Evolutionary conservation across 2,888 invertebrate genomes (phyloP), one percentile per base, ranked within the genome.

Genomic region (Phania funesta): DNA sequence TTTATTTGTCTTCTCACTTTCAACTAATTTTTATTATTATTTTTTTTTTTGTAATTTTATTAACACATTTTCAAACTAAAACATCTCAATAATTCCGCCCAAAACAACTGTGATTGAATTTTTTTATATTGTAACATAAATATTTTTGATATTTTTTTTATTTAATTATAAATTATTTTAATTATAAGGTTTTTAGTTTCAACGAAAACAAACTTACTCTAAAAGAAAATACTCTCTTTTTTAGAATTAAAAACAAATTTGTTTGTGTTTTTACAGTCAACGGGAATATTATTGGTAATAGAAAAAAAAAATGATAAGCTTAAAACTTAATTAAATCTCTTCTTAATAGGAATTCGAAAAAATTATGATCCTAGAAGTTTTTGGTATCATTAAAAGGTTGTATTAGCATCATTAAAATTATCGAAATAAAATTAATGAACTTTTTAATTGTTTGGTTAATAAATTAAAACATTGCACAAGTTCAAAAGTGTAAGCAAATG

Each of bases 91-190:
- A 89, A 88, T 87, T 89, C 89, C 89, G 89, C 89, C 89, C 89
- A 89, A 82, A 88, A 89, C 87, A 89, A 89, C 89, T 89, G 89
- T 89, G 89, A 89, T 89, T 89, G 88, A 89, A 87, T 87, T 83
- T 83, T 84, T 84, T 75, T 83, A 75, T 70, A 46, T n/a, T n/a
- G n/a, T 50, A 38, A 56, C 44, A 52, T 60, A 44, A 60, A 75
- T 83, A 75, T 78, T 77, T 71, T 77, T 85, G 20, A 84, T 82
- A 68, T 76, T 71, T 83, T n/a, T 82, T 83, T 86, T 84, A 62
- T 32, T 54, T 70, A 62, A 70, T 22, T n/a, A 65, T 74, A 73
- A 74, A 58, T 82, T 74, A 85, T 70, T 80, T 83, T 62, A 56
- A 73, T 83, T 32, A 71, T 52, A 75, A 79, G 38, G 24, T 46